Percentiles rank a stretch among this genome's conserved stretches.
Conservation (phyloP, 1,140 invertebrate species). For the Colletes latitarsis region DNA sequence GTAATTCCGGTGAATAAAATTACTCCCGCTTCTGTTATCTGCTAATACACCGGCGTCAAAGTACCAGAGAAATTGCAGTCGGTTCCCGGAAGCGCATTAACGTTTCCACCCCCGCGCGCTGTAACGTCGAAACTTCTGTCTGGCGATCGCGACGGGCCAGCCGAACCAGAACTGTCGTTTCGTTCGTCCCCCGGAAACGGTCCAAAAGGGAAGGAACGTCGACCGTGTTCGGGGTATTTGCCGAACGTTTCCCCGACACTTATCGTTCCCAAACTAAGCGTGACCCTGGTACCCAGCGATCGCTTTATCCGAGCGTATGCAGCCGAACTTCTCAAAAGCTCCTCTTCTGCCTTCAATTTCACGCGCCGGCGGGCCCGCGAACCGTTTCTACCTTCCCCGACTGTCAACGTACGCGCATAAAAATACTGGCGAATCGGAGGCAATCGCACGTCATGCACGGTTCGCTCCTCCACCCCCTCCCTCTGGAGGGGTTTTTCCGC, state of each 20-base stretch:
- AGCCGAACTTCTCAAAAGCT: slow-evolving; percentile 7
- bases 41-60: too few species aligned
- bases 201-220: not conserved
- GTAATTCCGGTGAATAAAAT: too few species aligned
- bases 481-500: slow-evolving; percentile 28
- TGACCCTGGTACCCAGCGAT: not conserved
- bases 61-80: too few species aligned
- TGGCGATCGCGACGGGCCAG: too few species aligned
- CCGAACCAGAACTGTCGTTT: too few species aligned
- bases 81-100: too few species aligned
- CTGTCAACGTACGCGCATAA: slow-evolving; percentile 5
- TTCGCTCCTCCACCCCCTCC: slow-evolving; percentile 2
- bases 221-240: slow-evolving; percentile 4
- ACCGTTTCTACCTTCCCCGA: not conserved
- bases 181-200: not conserved
- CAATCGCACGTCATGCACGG: slow-evolving; percentile 39
- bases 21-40: too few species aligned
- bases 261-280: slow-evolving; percentile 23
- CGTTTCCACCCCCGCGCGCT: too few species aligned
- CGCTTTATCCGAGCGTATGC: not conserved
- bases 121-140: too few species aligned
- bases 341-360: slow-evolving; percentile 16
- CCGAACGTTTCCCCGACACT: not conserved
- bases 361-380: not conserved
- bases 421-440: slow-evolving; percentile 21